These are phyloP conservation scores for Nipponia nippon DNA, from an alignment of 2,113 vertebrate genomes.

Conservation along the genomic window DNA sequence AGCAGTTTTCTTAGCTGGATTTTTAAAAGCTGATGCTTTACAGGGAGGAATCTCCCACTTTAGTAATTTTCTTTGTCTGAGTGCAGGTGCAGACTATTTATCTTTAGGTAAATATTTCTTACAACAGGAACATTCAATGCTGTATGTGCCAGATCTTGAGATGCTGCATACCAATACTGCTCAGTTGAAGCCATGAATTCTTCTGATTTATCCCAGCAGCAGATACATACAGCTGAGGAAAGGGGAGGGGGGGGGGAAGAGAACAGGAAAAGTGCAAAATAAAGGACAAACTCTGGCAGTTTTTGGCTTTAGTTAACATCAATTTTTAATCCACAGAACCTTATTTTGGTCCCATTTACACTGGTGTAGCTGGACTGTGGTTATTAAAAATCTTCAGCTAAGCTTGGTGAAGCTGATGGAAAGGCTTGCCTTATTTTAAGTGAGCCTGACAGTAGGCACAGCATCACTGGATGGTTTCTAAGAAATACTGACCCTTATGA, in stretches of 20 bases:
- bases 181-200: background rate
- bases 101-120: background rate
- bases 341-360: background rate
- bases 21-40: background rate
- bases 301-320: background rate
- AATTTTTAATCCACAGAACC: background rate
- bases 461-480: background rate
- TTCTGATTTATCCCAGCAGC: background rate
- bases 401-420: background rate
- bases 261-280: background rate
- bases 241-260: fast-evolving
- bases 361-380: background rate
- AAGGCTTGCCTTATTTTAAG: background rate
- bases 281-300: background rate
- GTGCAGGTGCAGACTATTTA: background rate
- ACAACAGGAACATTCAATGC: background rate
- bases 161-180: background rate
- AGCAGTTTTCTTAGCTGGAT: background rate
- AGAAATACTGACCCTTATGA: constrained; percentile 9
- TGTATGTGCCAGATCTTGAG: background rate
- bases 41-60: background rate
- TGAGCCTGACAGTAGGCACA: background rate
- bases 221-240: background rate
- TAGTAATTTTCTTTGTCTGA: background rate
- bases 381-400: background rate